Base-by-base conservation (phyloP, 2,888 invertebrate species). In the Ganaspis brasiliensis region DNA sequence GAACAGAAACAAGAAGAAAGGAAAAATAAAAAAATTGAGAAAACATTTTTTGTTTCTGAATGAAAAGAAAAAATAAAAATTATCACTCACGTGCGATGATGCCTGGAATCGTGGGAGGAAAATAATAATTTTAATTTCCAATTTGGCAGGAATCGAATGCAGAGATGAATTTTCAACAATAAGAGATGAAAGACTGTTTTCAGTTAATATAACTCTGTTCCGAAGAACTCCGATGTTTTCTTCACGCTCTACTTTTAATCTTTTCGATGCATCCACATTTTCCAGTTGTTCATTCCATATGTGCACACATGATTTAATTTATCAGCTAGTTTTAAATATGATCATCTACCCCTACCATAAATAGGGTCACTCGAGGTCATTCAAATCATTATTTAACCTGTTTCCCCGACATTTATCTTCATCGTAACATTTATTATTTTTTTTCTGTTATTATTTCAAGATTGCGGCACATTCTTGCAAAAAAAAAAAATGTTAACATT, bases 211-310 rank as follows among this genome's bases (percentile, higher is more conserved):
- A 56, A 77, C 75, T 75, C 49, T 72, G 72, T 77, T 74, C 57
- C n/a, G 73, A 19, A 40, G 31, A n/a, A 16, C 31, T 26, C 57
- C 57, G 26, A 24, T 61, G 72, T 74, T 78, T 76, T 74, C 77
- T 72, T 74, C 77, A 75, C 74, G 74, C 72, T 79, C 74, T 74
- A 79, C 73, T 79, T 79, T 79, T 75, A 77, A 80, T 80, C 75
- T 78, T 78, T 73, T 76, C 70, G 75, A 72, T 72, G 57, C 75
- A 78, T 63, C 76, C 78, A 72, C 71, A 73, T 78, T 77, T 77
- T 24, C 14, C n/a, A 21, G 14, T 16, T 21, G 67, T 67, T 24
- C 67, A 67, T 45, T 40, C 12, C n/a, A 45, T 67, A 14, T 67
- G 40, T n/a, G n/a, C n/a, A n/a, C 40, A 67, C 24, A 67, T 67